Evolutionary conservation across 2,888 invertebrate genomes (phyloP), one percentile per base, ranked within the genome.

Genomic region (Aelia acuminata): DNA sequence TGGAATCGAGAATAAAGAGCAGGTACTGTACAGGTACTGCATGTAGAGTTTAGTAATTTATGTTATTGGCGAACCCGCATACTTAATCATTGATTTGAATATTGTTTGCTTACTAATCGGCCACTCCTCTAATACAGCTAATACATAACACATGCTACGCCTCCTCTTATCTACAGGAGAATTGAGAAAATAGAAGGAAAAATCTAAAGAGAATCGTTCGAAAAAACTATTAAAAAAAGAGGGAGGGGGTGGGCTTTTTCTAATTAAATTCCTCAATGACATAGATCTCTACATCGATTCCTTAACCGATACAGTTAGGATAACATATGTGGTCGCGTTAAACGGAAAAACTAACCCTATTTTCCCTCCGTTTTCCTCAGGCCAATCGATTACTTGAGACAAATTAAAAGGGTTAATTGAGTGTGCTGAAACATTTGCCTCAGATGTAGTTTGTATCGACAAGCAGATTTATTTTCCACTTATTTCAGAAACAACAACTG

Each of bases 401-500:
- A 18, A 70, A 70, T 70, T 70, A 70, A 35, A 70, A 70, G 63
- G 63, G 63, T 70, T 70, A 70, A 70, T 70, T 70, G 63, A 35
- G 63, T 70, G 63, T 35, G 35, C 63, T 70, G 35, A 70, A 35
- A 8, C 18, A 70, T 70, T 35, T 35, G 15, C 35, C n/a, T 70
- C 63, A 18, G 63, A 5, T 35, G 63, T 35, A 70, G 63, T 70
- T 70, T 70, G 63, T 31, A 5, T 35, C 63, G 26, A 26, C 31
- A 70, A 70, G 31, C 8, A 70, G 63, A 70, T 70, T 70, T 70
- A 70, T 31, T 2, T 7, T 2, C 18, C 63, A 8, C 63, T 70
- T 70, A 35, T 70, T 70, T 70, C 63, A 70, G 63, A 70, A 70
- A 70, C 63, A 35, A 70, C 63, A 63, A 35, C 35, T 20, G 63